Evolutionary conservation across 1,140 invertebrate species (phyloP).

Genomic region (Diplogasteroides magnus): DNA sequence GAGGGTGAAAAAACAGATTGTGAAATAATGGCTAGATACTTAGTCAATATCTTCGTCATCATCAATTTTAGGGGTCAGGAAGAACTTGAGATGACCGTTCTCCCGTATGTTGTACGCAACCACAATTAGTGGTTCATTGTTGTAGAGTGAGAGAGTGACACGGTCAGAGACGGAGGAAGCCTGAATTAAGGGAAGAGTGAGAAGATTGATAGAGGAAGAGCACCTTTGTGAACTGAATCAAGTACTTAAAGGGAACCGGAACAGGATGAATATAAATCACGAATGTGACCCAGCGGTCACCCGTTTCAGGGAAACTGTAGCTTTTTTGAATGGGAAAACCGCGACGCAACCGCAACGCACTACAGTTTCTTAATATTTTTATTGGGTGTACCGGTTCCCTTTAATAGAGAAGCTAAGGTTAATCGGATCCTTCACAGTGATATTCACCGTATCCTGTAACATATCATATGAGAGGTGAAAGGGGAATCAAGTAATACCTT

Average conservation of each 20-base stretch:
- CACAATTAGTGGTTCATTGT: slow-evolving; percentile 86
- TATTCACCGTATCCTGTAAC: slow-evolving; percentile 82
- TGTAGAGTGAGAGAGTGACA: slow-evolving; percentile 79
- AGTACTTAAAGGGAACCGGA: too few species aligned
- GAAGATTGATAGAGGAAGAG: too few species aligned
- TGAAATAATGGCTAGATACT: slow-evolving; percentile 1
- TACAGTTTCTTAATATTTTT: too few species aligned
- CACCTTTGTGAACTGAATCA: slow-evolving; percentile 95
- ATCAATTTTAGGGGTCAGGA: slow-evolving; percentile 97
- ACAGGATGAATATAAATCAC: too few species aligned
- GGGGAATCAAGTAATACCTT: slow-evolving; percentile 58
- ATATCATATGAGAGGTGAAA: slow-evolving; percentile 66
- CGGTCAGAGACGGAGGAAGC: slow-evolving; percentile 71
- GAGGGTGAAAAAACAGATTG: slow-evolving; percentile 2
- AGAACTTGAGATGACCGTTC: slow-evolving; percentile 85
- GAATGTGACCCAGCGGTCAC: too few species aligned
- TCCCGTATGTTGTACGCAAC: slow-evolving; percentile 93
- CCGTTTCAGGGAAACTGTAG: too few species aligned
- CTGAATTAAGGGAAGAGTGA: too few species aligned
- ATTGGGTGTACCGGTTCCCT: too few species aligned
- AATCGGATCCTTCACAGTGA: slow-evolving; percentile 95
- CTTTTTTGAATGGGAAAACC: too few species aligned
- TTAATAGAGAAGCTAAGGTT: slow-evolving; percentile 68
- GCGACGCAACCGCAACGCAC: too few species aligned
- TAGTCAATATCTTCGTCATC: slow-evolving; percentile 69